Percentiles rank a stretch among this genome's conserved stretches.
These are phyloP conservation scores for Monopis laevigella DNA, from an alignment of 2,888 invertebrate genomes.

Conservation along the genomic window DNA sequence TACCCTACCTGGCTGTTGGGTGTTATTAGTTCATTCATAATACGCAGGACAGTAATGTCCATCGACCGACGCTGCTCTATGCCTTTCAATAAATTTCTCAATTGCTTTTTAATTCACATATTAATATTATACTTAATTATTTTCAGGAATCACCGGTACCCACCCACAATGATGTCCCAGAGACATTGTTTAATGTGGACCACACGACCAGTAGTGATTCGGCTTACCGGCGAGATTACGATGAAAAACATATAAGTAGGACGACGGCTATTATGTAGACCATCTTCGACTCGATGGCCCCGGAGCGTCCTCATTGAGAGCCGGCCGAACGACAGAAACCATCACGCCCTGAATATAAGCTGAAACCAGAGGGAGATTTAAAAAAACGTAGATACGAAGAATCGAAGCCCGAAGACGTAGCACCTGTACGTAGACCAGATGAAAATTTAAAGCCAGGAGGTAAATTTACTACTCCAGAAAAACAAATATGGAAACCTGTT, in stretches of 20 bases:
- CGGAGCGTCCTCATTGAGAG: slow-evolving; percentile 54
- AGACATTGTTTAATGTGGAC: slow-evolving; percentile 68
- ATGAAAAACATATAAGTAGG: slow-evolving; percentile 71
- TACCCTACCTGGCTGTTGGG: too few species aligned
- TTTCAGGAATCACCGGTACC: slow-evolving; percentile 84
- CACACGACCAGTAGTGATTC: slow-evolving; percentile 65
- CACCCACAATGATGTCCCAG: slow-evolving; percentile 74
- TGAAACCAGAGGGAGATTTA: slow-evolving; percentile 37
- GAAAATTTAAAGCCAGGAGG: slow-evolving; percentile 71
- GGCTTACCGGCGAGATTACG: slow-evolving; percentile 72
- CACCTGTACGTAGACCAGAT: slow-evolving; percentile 36
- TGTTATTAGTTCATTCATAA: too few species aligned
- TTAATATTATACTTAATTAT: too few species aligned
- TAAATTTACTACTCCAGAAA: slow-evolving; percentile 51
- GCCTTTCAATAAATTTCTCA: too few species aligned
- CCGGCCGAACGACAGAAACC: slow-evolving; percentile 69
- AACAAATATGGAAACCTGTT: slow-evolving; percentile 55
- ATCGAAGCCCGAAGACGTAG: slow-evolving; percentile 37
- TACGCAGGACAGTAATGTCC: too few species aligned
- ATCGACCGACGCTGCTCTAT: too few species aligned
- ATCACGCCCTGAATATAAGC: slow-evolving; percentile 52
- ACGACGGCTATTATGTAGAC: slow-evolving; percentile 72
- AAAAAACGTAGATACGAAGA: slow-evolving; percentile 37
- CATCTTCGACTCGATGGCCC: slow-evolving; percentile 76
- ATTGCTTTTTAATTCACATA: too few species aligned